Evolutionary conservation across 2,113 vertebrate species (phyloP).

Genomic region (Tachycineta bicolor): DNA sequence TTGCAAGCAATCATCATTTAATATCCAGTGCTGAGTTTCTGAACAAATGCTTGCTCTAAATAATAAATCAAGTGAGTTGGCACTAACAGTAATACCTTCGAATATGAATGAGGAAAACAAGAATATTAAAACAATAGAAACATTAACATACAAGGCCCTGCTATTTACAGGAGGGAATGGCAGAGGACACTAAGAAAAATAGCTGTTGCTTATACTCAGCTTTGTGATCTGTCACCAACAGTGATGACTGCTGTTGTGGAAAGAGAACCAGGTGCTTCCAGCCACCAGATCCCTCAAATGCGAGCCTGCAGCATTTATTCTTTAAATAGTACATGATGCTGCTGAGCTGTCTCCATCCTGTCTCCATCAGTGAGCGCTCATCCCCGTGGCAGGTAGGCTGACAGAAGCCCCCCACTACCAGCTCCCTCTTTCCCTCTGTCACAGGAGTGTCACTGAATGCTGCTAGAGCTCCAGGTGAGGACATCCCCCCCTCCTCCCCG

Average conservation of each 20-base stretch:
- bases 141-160: conserved; percentile 74
- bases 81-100: conserved; percentile 78
- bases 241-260: not conserved
- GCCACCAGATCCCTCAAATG: not conserved
- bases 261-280: not conserved
- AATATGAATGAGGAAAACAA: conserved; percentile 82
- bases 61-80: conserved; percentile 82
- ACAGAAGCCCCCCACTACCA: not conserved
- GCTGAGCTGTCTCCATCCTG: not conserved
- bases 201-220: conserved; percentile 10
- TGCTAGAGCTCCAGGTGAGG: rapidly evolving
- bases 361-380: not conserved
- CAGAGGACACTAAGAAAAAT: conserved; percentile 53
- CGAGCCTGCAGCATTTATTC: not conserved
- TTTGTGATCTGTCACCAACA: not conserved
- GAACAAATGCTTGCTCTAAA: conserved; percentile 82
- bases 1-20: conserved; percentile 82
- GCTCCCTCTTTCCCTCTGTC: not conserved
- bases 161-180: conserved; percentile 33
- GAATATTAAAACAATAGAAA: conserved; percentile 82
- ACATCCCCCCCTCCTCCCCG: rapidly evolving
- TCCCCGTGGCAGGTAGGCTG: rapidly evolving
- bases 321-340: not conserved
- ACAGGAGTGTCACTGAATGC: not conserved
- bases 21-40: conserved; percentile 78